These are phyloP conservation scores for Sorex araneus DNA, from an alignment of 2,113 vertebrate species.

Conservation along the genomic window DNA sequence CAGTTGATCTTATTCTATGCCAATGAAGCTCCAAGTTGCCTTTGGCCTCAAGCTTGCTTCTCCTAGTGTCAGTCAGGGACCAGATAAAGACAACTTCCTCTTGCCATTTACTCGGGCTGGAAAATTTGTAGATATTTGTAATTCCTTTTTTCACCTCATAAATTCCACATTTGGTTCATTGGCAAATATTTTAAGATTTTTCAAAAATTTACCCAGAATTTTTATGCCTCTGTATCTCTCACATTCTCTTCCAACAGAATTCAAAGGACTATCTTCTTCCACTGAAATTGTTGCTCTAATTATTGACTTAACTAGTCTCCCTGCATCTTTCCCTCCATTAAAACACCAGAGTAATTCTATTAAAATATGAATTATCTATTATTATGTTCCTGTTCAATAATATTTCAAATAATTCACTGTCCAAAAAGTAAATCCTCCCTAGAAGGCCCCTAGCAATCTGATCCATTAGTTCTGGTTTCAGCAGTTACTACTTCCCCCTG, in stretches of 20 bases:
- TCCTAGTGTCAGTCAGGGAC: background rate
- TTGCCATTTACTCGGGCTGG: background rate
- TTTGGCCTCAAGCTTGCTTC: background rate
- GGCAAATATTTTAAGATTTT: conserved; percentile 32
- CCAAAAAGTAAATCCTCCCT: background rate
- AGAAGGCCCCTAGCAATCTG: background rate
- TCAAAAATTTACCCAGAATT: conserved; percentile 14
- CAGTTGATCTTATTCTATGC: too few species aligned
- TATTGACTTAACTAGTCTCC: background rate
- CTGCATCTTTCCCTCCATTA: background rate
- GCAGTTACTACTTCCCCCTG: background rate
- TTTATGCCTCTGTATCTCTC: background rate
- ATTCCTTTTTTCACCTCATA: background rate
- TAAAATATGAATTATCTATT: background rate
- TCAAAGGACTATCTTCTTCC: background rate
- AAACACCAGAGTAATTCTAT: background rate
- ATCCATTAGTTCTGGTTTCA: background rate
- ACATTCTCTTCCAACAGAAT: background rate
- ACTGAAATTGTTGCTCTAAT: background rate
- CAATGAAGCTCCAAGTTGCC: background rate
- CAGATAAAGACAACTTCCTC: background rate
- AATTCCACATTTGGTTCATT: background rate
- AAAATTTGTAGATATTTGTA: background rate
- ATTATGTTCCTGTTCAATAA: background rate
- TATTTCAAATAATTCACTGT: background rate